These are phyloP conservation scores for Chlorodrepanis virens DNA, from an alignment of 2,113 vertebrate species.

Conservation along the genomic window DNA sequence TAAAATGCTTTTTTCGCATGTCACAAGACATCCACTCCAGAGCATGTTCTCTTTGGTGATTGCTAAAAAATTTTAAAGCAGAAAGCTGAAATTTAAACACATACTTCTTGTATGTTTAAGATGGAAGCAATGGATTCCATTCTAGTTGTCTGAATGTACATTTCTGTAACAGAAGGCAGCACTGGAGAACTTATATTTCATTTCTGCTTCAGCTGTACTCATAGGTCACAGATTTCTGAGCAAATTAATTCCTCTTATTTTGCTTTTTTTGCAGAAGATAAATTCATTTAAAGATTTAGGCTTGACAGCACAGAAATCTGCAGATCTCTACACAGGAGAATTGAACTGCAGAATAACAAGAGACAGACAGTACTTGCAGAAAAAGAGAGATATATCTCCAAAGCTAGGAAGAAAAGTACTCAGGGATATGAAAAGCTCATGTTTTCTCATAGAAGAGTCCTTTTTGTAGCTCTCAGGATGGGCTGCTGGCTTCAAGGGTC, in stretches of 20 bases:
- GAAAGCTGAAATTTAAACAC: not conserved
- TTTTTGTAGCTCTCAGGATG: not conserved
- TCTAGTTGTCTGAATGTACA: not conserved
- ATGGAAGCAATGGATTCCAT: not conserved
- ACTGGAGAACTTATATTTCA: not conserved
- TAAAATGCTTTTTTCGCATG: not conserved
- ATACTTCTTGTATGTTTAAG: not conserved
- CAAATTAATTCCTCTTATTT: not conserved
- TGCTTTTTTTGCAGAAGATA: not conserved
- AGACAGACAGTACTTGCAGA: not conserved
- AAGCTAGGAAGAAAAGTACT: not conserved
- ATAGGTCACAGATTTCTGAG: not conserved
- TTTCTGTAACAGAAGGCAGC: not conserved
- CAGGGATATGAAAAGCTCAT: not conserved
- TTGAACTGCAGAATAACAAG: not conserved
- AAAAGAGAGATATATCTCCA: not conserved
- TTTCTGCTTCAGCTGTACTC: not conserved
- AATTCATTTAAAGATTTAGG: not conserved
- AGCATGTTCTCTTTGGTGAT: not conserved
- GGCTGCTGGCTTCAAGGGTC: not conserved
- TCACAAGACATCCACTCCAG: not conserved
- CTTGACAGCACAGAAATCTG: not conserved
- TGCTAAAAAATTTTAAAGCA: not conserved
- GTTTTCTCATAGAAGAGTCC: not conserved
- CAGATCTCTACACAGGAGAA: not conserved